These are phyloP conservation scores for Linepithema humile DNA, from an alignment of 1,140 invertebrate genomes.

Conservation along the genomic window DNA sequence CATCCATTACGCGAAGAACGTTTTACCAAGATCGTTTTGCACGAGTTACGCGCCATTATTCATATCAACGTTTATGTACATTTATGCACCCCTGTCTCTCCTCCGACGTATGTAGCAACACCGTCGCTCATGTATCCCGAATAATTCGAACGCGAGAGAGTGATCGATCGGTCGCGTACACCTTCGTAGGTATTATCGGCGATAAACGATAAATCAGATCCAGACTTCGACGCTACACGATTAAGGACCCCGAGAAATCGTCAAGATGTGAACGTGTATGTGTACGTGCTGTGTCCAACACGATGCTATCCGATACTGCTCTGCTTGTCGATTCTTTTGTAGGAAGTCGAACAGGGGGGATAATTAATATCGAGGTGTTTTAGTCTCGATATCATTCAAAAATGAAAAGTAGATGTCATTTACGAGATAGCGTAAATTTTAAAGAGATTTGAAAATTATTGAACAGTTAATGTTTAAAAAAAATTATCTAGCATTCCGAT, in stretches of 20 bases:
- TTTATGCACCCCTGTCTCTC: conserved; percentile 11
- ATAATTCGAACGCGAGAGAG: conserved; percentile 61
- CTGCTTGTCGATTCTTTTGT: conserved; percentile 24
- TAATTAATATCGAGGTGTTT: conserved; percentile 22
- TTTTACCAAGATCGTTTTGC: background rate
- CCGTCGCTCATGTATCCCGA: conserved; percentile 32
- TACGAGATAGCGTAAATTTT: background rate
- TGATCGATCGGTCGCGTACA: conserved; percentile 66
- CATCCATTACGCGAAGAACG: conserved; percentile 26
- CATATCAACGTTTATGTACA: conserved; percentile 46
- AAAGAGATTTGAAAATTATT: no score
- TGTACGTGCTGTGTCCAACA: conserved; percentile 18
- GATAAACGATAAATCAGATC: conserved; percentile 68
- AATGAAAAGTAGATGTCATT: background rate
- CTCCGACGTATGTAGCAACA: conserved; percentile 7
- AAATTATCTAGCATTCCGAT: background rate
- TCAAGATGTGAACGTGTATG: conserved; percentile 2
- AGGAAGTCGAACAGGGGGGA: conserved; percentile 13
- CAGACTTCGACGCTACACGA: conserved; percentile 41
- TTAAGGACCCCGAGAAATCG: conserved; percentile 36
- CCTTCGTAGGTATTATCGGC: conserved; percentile 53
- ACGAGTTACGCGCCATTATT: conserved; percentile 37
- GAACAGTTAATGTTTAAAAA: background rate
- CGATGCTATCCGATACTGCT: conserved; percentile 24
- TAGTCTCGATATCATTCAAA: background rate